Percentiles rank a stretch among this genome's conserved stretches.
These are phyloP conservation scores for Gastrophysa polygoni DNA, from an alignment of 2,888 invertebrate genomes.

Conservation along the genomic window DNA sequence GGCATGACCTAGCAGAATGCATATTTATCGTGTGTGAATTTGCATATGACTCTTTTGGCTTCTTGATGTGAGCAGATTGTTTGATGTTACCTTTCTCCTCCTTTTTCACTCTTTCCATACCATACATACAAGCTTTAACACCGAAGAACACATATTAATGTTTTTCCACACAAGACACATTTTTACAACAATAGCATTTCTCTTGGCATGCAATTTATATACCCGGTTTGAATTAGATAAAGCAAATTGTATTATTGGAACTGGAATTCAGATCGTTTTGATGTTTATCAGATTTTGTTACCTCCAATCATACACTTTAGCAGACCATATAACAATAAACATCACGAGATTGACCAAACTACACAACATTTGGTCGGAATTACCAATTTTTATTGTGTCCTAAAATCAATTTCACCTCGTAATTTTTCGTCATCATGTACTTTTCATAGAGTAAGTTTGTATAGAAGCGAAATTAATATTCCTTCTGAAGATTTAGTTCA, in stretches of 20 bases:
- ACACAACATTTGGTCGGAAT: not conserved
- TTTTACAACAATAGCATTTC: not conserved
- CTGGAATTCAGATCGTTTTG: no score
- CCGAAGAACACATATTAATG: not conserved
- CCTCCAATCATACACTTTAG: not conserved
- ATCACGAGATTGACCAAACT: not conserved
- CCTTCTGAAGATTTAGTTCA: no score
- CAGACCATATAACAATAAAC: not conserved
- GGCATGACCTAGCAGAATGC: not conserved
- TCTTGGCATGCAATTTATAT: not conserved
- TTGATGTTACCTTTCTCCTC: slow-evolving; percentile 20
- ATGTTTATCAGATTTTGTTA: not conserved
- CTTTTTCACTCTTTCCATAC: slow-evolving; percentile 1
- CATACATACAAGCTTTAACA: not conserved
- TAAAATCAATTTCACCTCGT: no score
- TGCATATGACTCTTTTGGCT: slow-evolving; percentile 8
- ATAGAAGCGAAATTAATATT: no score
- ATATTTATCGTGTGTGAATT: not conserved
- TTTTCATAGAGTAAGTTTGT: no score
- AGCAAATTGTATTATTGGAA: not conserved
- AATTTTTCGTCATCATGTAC: no score
- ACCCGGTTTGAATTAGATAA: not conserved
- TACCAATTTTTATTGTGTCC: no score
- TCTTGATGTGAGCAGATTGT: slow-evolving; percentile 27
- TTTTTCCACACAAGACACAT: not conserved